Base-by-base conservation (phyloP, 1,140 invertebrate species). In the Sarcophaga peregrina region DNA sequence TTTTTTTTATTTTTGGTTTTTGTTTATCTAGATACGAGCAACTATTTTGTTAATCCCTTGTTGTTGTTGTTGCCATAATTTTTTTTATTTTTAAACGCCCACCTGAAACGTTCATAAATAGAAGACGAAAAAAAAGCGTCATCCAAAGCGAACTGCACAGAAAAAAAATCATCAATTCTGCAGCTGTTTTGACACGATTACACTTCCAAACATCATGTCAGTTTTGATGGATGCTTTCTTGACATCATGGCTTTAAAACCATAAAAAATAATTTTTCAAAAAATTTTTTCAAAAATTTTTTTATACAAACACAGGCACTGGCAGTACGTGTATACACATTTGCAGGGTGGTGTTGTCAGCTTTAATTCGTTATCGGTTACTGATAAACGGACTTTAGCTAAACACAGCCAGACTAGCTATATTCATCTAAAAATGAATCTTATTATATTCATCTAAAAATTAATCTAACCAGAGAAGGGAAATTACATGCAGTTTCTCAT, bases 161-260 rank as follows among this genome's bases (percentile, higher is more conserved):
- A 78, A 76, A 50, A 68, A 25, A 72, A 72, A 72, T 20, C 10
- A 72, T 17, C 20, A 47, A 47, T 78, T 50, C 75, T 78, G 75
- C 75, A 78, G 75, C 75, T 78, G 75, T 78, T 78, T 20, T 78
- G 75, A 48, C 75, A 78, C 75, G 75, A 78, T 78, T 50, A 78
- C 75, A 50, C 75, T 25, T 78, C 25, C n/a, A 78, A 78, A 78
- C 75, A 20, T 47, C 47, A 50, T 78, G 75, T 78, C 75, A 78
- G 48, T 15, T 78, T 78, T 78, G 75, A 78, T 78, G 75, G 75
- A 78, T 78, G 75, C 75, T 50, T 78, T 78, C 50, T 78, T 78
- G 75, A 52, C 75, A 78, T 50, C 47, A 8, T 50, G 47, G 47
- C 50, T 78, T 78, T 50, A 50, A 15, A 78, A 17, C 8, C n/a